These are phyloP conservation scores for Platysternon megacephalum DNA, from an alignment of 2,113 vertebrate species.

Conservation along the genomic window DNA sequence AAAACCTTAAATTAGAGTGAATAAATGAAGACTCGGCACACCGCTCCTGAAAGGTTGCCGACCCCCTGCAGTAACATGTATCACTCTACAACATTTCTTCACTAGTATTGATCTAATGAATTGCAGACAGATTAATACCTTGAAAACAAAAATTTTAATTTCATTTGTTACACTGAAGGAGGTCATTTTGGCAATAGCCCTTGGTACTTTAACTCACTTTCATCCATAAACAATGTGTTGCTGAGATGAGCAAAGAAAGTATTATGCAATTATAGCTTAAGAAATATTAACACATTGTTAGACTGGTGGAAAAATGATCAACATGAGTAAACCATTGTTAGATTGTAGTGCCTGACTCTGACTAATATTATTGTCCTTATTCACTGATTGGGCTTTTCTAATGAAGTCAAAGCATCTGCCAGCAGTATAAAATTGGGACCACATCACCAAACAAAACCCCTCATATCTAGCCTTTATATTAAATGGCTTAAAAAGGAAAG, in stretches of 20 bases:
- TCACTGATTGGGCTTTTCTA: background rate
- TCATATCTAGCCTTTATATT: background rate
- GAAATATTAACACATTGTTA: background rate
- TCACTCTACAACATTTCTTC: background rate
- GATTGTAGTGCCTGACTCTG: background rate
- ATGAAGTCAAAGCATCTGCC: background rate
- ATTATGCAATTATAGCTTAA: background rate
- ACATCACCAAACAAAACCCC: background rate
- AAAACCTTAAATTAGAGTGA: too few species aligned
- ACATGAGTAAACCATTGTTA: background rate
- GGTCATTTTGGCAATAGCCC: background rate
- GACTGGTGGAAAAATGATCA: background rate
- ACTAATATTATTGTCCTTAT: background rate
- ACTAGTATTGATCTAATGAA: background rate
- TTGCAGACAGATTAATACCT: background rate
- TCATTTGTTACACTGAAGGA: background rate
- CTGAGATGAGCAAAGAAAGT: background rate
- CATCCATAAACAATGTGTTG: background rate
- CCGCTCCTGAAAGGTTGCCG: too few species aligned
- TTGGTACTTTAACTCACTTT: background rate
- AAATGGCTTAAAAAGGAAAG: background rate
- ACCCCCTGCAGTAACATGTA: background rate
- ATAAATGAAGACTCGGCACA: too few species aligned
- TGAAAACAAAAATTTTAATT: slow-evolving; percentile 19
- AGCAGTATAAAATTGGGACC: background rate